These are phyloP conservation scores for Larimichthys crocea DNA, from an alignment of 2,113 vertebrate species.

Conservation along the genomic window DNA sequence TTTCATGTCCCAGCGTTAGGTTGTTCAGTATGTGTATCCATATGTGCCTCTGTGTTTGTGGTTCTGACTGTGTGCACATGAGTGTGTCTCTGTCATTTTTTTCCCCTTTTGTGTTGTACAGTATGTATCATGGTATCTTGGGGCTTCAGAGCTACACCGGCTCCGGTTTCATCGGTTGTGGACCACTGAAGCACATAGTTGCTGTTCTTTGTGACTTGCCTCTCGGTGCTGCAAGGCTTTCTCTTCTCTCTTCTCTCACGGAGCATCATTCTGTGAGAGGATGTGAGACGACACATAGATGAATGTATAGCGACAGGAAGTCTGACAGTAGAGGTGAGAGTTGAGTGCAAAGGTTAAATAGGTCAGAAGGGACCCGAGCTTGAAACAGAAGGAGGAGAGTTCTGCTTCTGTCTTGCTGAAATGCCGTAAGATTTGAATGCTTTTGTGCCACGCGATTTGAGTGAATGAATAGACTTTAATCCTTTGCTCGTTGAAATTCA, in stretches of 20 bases:
- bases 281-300: slow-evolving; percentile 24
- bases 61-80: slow-evolving; percentile 22
- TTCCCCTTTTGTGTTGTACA: slow-evolving; percentile 44
- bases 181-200: slow-evolving; percentile 84
- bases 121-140: slow-evolving; percentile 51
- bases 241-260: slow-evolving; percentile 34
- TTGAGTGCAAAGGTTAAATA: slow-evolving; percentile 52
- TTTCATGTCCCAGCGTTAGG: neutral
- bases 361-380: slow-evolving; percentile 44
- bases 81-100: slow-evolving; percentile 47
- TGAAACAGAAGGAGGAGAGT: slow-evolving; percentile 32
- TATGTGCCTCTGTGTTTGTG: slow-evolving; percentile 25
- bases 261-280: slow-evolving; percentile 36
- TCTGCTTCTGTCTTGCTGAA: slow-evolving; percentile 47
- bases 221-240: slow-evolving; percentile 55
- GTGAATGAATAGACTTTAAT: slow-evolving; percentile 76
- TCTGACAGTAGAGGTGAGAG: slow-evolving; percentile 39
- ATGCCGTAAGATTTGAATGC: slow-evolving; percentile 39
- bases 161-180: slow-evolving; percentile 75
- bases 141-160: slow-evolving; percentile 62
- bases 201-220: slow-evolving; percentile 75
- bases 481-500: slow-evolving; percentile 66
- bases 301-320: slow-evolving; percentile 23
- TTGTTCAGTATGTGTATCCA: neutral
- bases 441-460: slow-evolving; percentile 61